Percentiles rank a stretch among this genome's conserved stretches.
Evolutionary conservation across 1,140 invertebrate species (phyloP).

Genomic region (Eumaeus atala): DNA sequence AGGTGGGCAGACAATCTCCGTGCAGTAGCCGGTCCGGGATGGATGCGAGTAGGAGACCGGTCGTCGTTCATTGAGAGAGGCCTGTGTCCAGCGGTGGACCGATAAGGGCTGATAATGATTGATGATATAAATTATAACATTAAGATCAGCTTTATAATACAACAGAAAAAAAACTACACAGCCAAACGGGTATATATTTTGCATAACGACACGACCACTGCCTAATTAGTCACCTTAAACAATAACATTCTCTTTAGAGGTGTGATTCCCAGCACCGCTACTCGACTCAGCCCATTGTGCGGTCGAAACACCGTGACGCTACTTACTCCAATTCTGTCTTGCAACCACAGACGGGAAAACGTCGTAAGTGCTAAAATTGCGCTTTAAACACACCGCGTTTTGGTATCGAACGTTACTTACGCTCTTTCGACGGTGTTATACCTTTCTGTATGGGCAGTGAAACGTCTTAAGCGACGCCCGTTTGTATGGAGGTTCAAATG

Average conservation of each 20-base stretch:
- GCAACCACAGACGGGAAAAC: conserved; percentile 34
- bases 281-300: conserved; percentile 64
- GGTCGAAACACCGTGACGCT: conserved; percentile 69
- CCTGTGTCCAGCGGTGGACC: too few species aligned
- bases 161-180: too few species aligned
- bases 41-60: too few species aligned
- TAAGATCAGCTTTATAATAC: too few species aligned
- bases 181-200: too few species aligned
- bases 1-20: too few species aligned
- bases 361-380: conserved; percentile 38
- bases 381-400: conserved; percentile 31
- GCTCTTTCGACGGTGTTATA: conserved; percentile 29
- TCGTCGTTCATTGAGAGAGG: too few species aligned
- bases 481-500: conserved; percentile 32
- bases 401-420: conserved; percentile 36
- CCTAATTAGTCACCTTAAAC: conserved; percentile 66
- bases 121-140: too few species aligned
- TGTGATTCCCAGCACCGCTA: conserved; percentile 71
- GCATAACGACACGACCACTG: background rate
- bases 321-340: conserved; percentile 72
- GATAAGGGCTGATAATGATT: too few species aligned
- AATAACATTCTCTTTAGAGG: conserved; percentile 62
- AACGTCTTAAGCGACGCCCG: conserved; percentile 46
- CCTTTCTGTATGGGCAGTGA: conserved; percentile 14
- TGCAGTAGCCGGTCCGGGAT: too few species aligned